Evolutionary conservation across 2,113 vertebrate species (phyloP).

Genomic region (Zapus hudsonius): DNA sequence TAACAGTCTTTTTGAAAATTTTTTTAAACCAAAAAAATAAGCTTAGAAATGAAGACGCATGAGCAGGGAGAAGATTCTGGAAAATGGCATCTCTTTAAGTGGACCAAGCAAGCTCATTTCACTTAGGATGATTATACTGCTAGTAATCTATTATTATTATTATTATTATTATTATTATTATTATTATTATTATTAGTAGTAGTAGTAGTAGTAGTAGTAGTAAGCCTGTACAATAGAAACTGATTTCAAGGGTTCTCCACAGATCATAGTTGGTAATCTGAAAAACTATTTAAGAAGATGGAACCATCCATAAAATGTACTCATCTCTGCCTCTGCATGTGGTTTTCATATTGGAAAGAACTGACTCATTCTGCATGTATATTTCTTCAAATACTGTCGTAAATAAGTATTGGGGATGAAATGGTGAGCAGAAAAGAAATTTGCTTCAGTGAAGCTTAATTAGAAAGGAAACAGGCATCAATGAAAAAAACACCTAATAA

Average conservation of each 20-base stretch:
- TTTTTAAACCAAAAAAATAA: not conserved
- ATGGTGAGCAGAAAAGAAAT: not conserved
- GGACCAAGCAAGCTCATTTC: constrained; percentile 18
- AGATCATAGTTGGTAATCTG: constrained; percentile 32
- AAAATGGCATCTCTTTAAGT: constrained; percentile 22
- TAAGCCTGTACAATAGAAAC: not conserved
- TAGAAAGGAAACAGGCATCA: not conserved
- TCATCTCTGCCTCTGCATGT: constrained; percentile 2
- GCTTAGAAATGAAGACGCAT: constrained; percentile 30
- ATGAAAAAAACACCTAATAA: not conserved
- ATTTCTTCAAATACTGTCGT: constrained; percentile 10
- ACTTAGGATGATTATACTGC: not conserved
- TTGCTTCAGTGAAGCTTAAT: not conserved
- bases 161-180: constrained; percentile 5
- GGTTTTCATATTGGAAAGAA: constrained; percentile 63
- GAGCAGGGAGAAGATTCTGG: constrained; percentile 28
- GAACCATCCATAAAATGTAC: constrained; percentile 52
- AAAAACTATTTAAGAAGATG: constrained; percentile 62
- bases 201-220: too few relatives aligned
- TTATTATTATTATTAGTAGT: constrained; percentile 24
- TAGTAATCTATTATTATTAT: constrained; percentile 38
- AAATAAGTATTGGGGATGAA: not conserved
- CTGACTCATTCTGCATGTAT: constrained; percentile 9
- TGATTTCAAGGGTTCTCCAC: constrained; percentile 46
- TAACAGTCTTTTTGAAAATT: constrained; percentile 56